Conservation (phyloP, 2,113 vertebrate species). For the Hylia prasina region DNA sequence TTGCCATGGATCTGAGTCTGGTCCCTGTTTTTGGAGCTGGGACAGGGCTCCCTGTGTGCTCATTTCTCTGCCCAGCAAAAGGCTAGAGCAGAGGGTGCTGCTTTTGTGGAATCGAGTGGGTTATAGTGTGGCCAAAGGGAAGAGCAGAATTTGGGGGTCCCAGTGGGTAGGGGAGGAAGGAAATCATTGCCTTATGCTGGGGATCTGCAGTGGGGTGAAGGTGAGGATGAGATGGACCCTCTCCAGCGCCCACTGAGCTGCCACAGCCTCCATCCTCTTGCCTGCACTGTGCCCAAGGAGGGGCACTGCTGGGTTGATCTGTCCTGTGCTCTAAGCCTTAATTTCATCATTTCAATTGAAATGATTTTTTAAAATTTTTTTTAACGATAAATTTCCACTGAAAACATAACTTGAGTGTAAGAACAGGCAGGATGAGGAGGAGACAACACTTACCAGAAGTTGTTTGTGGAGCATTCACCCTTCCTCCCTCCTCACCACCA, state of each 20-base stretch:
- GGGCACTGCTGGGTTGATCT: not conserved
- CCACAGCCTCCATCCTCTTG: not conserved
- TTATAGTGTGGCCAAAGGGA: not conserved
- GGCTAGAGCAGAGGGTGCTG: not conserved
- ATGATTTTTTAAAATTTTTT: not conserved
- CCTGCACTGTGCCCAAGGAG: not conserved
- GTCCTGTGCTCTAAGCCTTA: not conserved
- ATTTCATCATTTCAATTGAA: not conserved
- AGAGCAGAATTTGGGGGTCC: not conserved
- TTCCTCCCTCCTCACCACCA: not conserved
- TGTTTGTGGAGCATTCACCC: conserved; percentile 21
- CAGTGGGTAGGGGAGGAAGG: not conserved
- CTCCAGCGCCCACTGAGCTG: not conserved
- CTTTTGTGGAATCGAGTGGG: rapidly evolving
- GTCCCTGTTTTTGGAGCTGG: not conserved
- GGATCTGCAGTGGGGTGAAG: not conserved
- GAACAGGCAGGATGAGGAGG: conserved; percentile 12
- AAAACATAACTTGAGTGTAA: not conserved
- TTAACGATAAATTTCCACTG: not conserved
- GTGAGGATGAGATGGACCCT: not conserved
- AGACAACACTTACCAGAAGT: conserved; percentile 1
- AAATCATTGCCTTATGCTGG: not conserved
- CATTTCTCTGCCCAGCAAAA: not conserved
- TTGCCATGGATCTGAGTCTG: not conserved
- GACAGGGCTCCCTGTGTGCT: not conserved